Evolutionary conservation across 2,113 vertebrate species (phyloP).

Genomic region (Herpailurus yagouaroundi): DNA sequence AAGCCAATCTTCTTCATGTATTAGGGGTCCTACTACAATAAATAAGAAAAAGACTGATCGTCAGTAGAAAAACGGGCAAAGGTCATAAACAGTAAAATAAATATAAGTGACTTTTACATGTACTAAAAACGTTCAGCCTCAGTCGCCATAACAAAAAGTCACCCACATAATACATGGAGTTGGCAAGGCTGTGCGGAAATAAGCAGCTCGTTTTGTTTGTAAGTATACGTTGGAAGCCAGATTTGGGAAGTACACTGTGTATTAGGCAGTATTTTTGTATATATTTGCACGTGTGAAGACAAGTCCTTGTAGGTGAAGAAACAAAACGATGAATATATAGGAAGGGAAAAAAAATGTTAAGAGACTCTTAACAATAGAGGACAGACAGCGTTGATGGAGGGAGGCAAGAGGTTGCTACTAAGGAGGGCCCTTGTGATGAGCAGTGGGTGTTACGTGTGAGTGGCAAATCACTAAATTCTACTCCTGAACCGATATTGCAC

Average conservation of each 20-base stretch:
- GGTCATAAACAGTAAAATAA: not conserved
- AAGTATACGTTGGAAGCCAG: not conserved
- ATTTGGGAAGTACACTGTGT: not conserved
- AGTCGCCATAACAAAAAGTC: not conserved
- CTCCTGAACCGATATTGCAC: too few relatives aligned
- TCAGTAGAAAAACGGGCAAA: not conserved
- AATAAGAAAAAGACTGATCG: not conserved
- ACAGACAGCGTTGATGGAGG: too few relatives aligned
- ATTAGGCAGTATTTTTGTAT: fast-evolving
- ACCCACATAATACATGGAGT: fast-evolving
- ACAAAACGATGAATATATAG: too few relatives aligned
- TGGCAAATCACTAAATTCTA: too few relatives aligned
- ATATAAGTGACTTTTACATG: not conserved
- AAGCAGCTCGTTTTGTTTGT: not conserved
- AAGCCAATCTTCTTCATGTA: not conserved
- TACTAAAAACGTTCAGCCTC: not conserved
- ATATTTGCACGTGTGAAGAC: not conserved
- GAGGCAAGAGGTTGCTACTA: too few relatives aligned
- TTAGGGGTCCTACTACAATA: not conserved
- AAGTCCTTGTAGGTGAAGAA: not conserved
- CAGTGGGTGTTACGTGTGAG: too few relatives aligned
- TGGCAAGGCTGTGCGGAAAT: not conserved
- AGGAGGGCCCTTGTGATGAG: too few relatives aligned
- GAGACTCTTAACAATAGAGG: too few relatives aligned
- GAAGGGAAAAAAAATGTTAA: too few relatives aligned